These are phyloP conservation scores for Notolepis coatsorum DNA, from an alignment of 2,797 vertebrate species.

Conservation along the genomic window DNA sequence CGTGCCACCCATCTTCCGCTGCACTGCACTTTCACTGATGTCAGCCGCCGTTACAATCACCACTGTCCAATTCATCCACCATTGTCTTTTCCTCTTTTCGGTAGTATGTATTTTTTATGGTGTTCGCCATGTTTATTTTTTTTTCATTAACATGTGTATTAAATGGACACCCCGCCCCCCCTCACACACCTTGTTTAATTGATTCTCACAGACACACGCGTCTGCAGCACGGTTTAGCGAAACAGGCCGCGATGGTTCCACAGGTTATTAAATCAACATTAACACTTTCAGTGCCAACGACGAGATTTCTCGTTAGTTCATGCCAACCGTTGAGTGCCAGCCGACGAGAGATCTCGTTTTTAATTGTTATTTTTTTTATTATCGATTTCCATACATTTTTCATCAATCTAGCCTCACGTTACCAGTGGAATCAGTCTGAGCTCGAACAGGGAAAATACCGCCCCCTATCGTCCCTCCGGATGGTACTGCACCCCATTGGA, in stretches of 20 bases:
- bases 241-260: slow-evolving; percentile 46
- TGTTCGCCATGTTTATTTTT: slow-evolving; percentile 61
- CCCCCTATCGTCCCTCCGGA: too few species aligned
- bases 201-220: too few species aligned
- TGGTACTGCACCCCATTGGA: too few species aligned
- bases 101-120: slow-evolving; percentile 51
- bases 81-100: slow-evolving; percentile 45
- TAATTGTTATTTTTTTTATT: too few species aligned
- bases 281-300: slow-evolving; percentile 46
- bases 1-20: slow-evolving; percentile 65
- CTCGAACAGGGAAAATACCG: too few species aligned
- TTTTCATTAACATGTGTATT: slow-evolving; percentile 72
- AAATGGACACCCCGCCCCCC: slow-evolving; percentile 57
- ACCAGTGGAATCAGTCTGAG: too few species aligned
- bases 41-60: slow-evolving; percentile 69
- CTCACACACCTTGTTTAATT: slow-evolving; percentile 55
- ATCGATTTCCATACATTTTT: too few species aligned
- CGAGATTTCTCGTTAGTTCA: too few species aligned
- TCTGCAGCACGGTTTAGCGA: too few species aligned
- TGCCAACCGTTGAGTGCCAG: too few species aligned
- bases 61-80: slow-evolving; percentile 63
- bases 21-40: slow-evolving; percentile 66
- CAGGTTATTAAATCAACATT: slow-evolving; percentile 72
- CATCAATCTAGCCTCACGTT: too few species aligned
- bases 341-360: too few species aligned